Base-by-base conservation (phyloP, 2,113 vertebrate genomes). In the Fukomys damarensis region DNA sequence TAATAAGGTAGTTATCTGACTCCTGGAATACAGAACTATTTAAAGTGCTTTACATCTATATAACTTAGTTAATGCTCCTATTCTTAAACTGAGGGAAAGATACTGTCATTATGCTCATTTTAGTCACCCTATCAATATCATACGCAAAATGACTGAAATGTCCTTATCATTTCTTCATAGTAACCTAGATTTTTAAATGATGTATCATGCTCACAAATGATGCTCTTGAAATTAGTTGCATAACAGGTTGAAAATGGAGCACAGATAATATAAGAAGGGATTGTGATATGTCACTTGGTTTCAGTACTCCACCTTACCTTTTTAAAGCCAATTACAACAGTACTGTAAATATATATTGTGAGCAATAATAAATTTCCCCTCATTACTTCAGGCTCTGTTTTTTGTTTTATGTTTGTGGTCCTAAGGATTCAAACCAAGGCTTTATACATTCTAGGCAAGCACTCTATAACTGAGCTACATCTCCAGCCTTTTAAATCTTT, bases 231-330 rank as follows among this genome's bases (percentile, higher is more conserved):
- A 76, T 52, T 20, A 81, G n/a, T 19, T 89, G 86, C 11, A 68
- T 82, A 94, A 84, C 16, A 35, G 59, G 63, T 58, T 83, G 56
- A 52, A 80, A 89, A 74, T 17, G 59, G 93, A 95, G 88, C 24
- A 46, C 72, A 93, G 63, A 93, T 65, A 72, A 59, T 22, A 11
- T 8, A 66, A 86, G 89, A 38, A 80, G 46, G 32, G 58, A 61
- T 8, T 70, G 77, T 30, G 91, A 72, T 38, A 54, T 4, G 17
- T 65, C 77, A 38, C 54, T 9, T 0, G 38, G 38, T 59, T 84
- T 72, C 35, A 52, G 58, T 32, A 46, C 26, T 19, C 49, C 66
- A 68, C 26, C 7, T 76, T 5, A 22, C 7, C 43, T 68, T 43
- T 52, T 32, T 43, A 3, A 17, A 66, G 61, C 74, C 56, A 93